A percentile compares a stretch with the other conserved stretches of the same genome.
phyloP scores from a whole-genome alignment of 2,113 vertebrate species.

The Bos taurus region ARS-UCD2.0 NC_037334.1:68652001-68652500 shows the following conservation, averaged over 20 bases:
- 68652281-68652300: not conserved
- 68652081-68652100: not conserved
- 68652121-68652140: too few relatives aligned
- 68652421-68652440: not conserved
- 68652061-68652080: not conserved
- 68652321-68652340: not conserved
- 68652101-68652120: not conserved
- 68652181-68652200: not conserved
- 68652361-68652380: not conserved
- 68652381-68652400: not conserved
- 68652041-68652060: not conserved
- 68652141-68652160: too few relatives aligned
- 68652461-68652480: not conserved
- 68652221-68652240: not conserved
- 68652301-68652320: not conserved
- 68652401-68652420: not conserved
- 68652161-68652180: not conserved
- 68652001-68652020: not conserved
- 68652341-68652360: not conserved
- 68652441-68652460: not conserved
- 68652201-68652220: not conserved
- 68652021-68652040: not conserved
- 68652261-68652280: not conserved
- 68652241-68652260: not conserved
- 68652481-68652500: too few relatives aligned